Evolutionary conservation across 2,888 invertebrate species (phyloP).

Genomic region (Carcina quercana): DNA sequence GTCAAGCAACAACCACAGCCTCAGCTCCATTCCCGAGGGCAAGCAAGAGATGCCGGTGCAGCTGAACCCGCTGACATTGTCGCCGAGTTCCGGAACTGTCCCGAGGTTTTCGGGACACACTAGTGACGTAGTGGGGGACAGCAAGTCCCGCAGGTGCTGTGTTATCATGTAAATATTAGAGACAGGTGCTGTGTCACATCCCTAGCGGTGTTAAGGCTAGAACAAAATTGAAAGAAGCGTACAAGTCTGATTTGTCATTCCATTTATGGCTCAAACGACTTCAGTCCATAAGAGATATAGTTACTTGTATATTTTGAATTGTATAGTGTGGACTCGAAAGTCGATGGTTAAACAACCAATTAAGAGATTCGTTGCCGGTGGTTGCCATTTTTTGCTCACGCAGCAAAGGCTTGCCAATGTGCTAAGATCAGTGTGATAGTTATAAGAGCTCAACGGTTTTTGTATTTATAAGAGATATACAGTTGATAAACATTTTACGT

Average conservation of each 20-base stretch:
- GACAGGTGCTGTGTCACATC: constrained; percentile 2
- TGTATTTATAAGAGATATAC: constrained; percentile 37
- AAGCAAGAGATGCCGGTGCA: constrained; percentile 61
- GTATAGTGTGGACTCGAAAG: background rate
- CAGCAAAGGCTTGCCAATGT: constrained; percentile 52
- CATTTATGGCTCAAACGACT: constrained; percentile 28
- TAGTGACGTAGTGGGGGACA: constrained; percentile 85
- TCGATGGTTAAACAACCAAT: background rate
- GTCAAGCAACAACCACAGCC: constrained; percentile 57
- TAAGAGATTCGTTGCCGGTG: constrained; percentile 33
- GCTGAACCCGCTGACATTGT: constrained; percentile 55
- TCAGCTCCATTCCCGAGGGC: constrained; percentile 60
- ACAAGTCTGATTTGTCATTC: constrained; percentile 62
- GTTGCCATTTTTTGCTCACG: constrained; percentile 59
- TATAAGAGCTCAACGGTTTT: constrained; percentile 57
- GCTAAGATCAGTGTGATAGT: constrained; percentile 55
- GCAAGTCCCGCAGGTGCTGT: constrained; percentile 82
- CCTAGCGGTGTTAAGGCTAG: constrained; percentile 8
- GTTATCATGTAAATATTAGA: constrained; percentile 75
- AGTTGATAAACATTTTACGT: constrained; percentile 49
- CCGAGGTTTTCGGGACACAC: constrained; percentile 83
- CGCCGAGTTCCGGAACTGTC: constrained; percentile 54
- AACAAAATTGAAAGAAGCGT: constrained; percentile 24
- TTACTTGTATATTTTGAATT: constrained; percentile 1
- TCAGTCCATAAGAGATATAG: constrained; percentile 1